Evolutionary conservation across 2,888 invertebrate species (phyloP), one percentile per base, ranked within the genome.

Genomic region (Pocota personata): DNA sequence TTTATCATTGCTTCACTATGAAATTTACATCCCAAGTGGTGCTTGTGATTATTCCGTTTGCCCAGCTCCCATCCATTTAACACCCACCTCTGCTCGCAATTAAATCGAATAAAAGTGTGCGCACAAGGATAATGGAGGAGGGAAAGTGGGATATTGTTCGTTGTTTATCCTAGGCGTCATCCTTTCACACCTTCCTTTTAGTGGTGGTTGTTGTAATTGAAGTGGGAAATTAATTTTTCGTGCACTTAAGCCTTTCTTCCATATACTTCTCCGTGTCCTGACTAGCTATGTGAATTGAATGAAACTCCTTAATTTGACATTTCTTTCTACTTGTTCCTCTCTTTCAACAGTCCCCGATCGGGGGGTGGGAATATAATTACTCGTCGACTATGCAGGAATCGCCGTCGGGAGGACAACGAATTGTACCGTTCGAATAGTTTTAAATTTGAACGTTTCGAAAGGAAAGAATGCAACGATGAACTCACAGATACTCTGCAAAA

Each of bases 341-440:
- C 24, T 58, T 40, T 10, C 3, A 48, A 57, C 35, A 92, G 92
- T 10, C 92, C 92, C 43, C 92, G 92, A 3, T 87, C 92, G 43
- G 91, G 92, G 66, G 92, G 92, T 86, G 92, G 92, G 37, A 92
- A 92, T 73, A 92, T 93, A 71, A 93, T 97, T 88, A 95, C 96
- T 3, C 94, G 96, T 76, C 94, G 96, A 55, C 94, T 97, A 89
- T 96, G 96, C 92, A 95, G 96, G 87, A 95, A 95, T 88, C 94
- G 95, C 76, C 94, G 95, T 76, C 93, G 95, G 12, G 95, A 95
- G 88, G 97, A 97, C 94, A 97, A 97, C 94, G 96, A 97, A 93
- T 94, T 97, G 78, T 97, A 97, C 90, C 95, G 97, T 88, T 97
- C 97, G 88, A 97, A 97, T 92, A 97, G 97, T 93, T 97, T 97